Base-by-base conservation (phyloP, 2,797 vertebrate species). In the Brachymystax lenok region DNA sequence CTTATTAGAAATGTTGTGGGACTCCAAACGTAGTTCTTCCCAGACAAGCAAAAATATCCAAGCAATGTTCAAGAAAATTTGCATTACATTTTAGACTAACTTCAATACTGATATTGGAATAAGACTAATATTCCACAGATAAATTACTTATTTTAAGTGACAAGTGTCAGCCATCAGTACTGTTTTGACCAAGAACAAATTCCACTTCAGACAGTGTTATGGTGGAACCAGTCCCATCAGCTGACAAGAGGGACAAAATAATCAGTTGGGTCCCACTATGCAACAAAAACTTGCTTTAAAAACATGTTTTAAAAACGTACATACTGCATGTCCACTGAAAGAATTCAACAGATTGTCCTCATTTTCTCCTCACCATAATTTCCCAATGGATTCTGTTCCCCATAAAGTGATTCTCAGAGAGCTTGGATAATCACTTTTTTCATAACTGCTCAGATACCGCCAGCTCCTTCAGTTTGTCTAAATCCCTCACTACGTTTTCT, bases 81-180 rank as follows among this genome's bases (percentile, higher is more conserved):
- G 3, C 71, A 80, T 85, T 51, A 85, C 68, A 74, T 78, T 83
- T 86, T 21, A 85, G 82, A 54, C 73, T 40, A 77, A 54, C 46
- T 74, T 75, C 66, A 93, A 93, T 92, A 94, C 90, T 94, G 91
- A 90, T 88, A 84, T 56, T 84, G 75, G 84, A 87, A 88, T 69
- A 46, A 85, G 83, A 77, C 61, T 72, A 80, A 74, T 67, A 8
- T 24, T 82, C 56, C 73, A 82, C 27, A 82, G 93, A 93, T 93
- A 94, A 94, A 93, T 94, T 90, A 89, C 68, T 89, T 83, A 84
- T 64, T 66, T 50, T 86, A 75, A 63, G 74, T 52, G 76, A 68
- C 19, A 85, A 87, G 79, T 84, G 88, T 85, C 80, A 84, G 79
- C 72, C 87, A 74, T 77, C 2, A 59, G 69, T 80, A 17, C 51